A percentile compares a stretch with the other conserved stretches of the same genome.
phyloP scores from a whole-genome alignment of 2,797 vertebrate species.

The Taenioides sp. region DNA sequence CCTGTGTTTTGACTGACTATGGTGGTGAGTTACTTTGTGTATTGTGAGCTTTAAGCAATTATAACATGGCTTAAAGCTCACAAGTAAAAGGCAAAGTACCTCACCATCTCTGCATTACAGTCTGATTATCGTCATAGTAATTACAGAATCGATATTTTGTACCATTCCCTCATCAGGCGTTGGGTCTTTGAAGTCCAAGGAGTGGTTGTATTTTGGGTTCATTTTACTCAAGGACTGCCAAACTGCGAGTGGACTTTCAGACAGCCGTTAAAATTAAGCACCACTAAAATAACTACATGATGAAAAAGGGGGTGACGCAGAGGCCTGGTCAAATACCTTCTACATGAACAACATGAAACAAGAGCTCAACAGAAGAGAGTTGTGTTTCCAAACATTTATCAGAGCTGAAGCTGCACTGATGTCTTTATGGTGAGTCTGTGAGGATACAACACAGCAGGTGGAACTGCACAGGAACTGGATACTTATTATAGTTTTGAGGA shows the following conservation, averaged over 20 bases:
- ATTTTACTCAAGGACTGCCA: slow-evolving; percentile 44
- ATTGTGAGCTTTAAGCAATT: too few species aligned
- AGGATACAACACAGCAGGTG: background rate
- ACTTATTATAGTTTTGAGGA: background rate
- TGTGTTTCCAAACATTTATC: slow-evolving; percentile 44
- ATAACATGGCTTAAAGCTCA: too few species aligned
- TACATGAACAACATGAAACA: slow-evolving; percentile 19
- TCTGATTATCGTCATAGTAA: slow-evolving; percentile 26
- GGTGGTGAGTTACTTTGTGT: too few species aligned
- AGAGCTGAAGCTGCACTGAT: slow-evolving; percentile 17
- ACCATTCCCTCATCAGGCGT: slow-evolving; percentile 58
- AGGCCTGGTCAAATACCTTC: slow-evolving; percentile 13
- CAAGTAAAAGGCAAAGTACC: too few species aligned
- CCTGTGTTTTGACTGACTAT: too few species aligned
- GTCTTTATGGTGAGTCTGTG: slow-evolving; percentile 17
- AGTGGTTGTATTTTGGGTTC: slow-evolving; percentile 54
- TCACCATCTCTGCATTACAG: background rate
- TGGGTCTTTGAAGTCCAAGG: slow-evolving; percentile 56
- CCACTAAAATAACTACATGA: slow-evolving; percentile 37
- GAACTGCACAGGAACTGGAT: background rate
- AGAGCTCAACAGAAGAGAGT: slow-evolving; percentile 15
- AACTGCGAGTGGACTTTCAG: slow-evolving; percentile 37
- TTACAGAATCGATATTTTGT: slow-evolving; percentile 51
- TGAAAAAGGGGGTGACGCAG: slow-evolving; percentile 16
- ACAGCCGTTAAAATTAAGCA: slow-evolving; percentile 47